These are phyloP conservation scores for Leptatherina wallacei DNA, from an alignment of 2,797 vertebrate genomes.

Conservation along the genomic window DNA sequence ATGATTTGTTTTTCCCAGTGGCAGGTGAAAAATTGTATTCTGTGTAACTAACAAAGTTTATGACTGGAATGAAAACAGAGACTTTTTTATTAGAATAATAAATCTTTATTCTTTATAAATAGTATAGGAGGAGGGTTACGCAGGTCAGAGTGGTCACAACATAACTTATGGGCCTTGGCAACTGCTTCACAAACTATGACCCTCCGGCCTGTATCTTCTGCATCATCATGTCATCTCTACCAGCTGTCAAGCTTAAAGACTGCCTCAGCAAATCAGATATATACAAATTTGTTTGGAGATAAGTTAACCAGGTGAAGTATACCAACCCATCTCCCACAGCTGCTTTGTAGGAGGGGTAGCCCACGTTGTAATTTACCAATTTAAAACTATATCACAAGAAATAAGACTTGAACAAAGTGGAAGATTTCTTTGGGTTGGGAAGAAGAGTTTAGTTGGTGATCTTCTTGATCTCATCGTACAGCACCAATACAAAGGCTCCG, in stretches of 20 bases:
- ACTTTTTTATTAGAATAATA: conserved; percentile 47
- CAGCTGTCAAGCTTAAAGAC: conserved; percentile 34
- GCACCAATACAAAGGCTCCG: conserved; percentile 96
- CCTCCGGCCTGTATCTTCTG: conserved; percentile 27
- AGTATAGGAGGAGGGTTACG: conserved; percentile 58
- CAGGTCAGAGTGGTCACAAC: conserved; percentile 66
- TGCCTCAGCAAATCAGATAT: conserved; percentile 49
- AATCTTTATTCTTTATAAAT: conserved; percentile 81
- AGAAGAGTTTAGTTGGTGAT: conserved; percentile 83
- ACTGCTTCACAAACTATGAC: conserved; percentile 40
- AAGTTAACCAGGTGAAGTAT: conserved; percentile 27
- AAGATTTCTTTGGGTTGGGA: conserved; percentile 60
- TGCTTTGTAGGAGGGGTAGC: conserved; percentile 47
- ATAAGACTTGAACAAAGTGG: conserved; percentile 83
- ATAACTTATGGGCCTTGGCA: conserved; percentile 51
- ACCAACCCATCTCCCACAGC: conserved; percentile 37
- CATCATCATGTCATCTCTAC: conserved; percentile 33
- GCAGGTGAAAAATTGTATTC: not conserved
- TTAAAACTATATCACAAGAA: conserved; percentile 80
- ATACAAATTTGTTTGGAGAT: conserved; percentile 65
- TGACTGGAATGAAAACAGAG: conserved; percentile 9
- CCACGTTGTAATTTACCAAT: conserved; percentile 75
- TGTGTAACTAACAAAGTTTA: not conserved
- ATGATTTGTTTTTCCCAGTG: not conserved
- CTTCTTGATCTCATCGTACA: conserved; percentile 99